A percentile compares a stretch with the other conserved stretches of the same genome.
phyloP scores from a whole-genome alignment of 1,140 invertebrate species.

The Cheumatopsyche charites region DNA sequence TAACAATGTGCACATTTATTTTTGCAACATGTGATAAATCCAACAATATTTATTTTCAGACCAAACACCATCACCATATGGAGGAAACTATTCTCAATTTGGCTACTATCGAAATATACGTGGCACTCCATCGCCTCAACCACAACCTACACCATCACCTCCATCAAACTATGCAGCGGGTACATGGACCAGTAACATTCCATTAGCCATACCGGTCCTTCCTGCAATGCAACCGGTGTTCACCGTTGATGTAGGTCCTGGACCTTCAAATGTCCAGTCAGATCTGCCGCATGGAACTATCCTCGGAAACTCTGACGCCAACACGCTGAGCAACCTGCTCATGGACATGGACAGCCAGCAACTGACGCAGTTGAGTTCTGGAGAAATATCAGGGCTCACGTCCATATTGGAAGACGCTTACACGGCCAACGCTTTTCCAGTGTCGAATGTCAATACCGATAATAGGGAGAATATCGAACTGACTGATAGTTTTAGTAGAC shows the following conservation, averaged over 20 bases:
- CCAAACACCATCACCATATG: constrained; percentile 47
- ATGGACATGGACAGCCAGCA: constrained; percentile 60
- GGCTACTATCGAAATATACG: constrained; percentile 42
- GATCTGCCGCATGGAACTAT: background rate
- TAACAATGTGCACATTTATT: too few relatives aligned
- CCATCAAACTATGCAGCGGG: constrained; percentile 31
- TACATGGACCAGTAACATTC: constrained; percentile 19
- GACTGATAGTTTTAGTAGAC: constrained; percentile 61
- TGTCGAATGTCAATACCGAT: constrained; percentile 42
- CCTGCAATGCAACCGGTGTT: background rate
- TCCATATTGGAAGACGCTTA: constrained; percentile 41
- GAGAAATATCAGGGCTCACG: constrained; percentile 50
- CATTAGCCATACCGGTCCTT: background rate
- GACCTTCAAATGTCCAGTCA: too few relatives aligned
- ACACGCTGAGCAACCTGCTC: constrained; percentile 41
- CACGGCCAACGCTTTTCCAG: constrained; percentile 49
- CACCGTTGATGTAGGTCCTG: background rate
- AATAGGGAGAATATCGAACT: constrained; percentile 47
- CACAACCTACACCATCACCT: constrained; percentile 37
- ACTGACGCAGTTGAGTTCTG: constrained; percentile 56
- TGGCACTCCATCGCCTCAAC: constrained; percentile 46
- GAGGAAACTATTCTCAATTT: constrained; percentile 35
- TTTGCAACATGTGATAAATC: background rate
- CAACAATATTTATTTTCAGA: constrained; percentile 48
- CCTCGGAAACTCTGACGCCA: background rate